Evolutionary conservation across 2,888 invertebrate species (phyloP).

Genomic region (Villa cingulata): DNA sequence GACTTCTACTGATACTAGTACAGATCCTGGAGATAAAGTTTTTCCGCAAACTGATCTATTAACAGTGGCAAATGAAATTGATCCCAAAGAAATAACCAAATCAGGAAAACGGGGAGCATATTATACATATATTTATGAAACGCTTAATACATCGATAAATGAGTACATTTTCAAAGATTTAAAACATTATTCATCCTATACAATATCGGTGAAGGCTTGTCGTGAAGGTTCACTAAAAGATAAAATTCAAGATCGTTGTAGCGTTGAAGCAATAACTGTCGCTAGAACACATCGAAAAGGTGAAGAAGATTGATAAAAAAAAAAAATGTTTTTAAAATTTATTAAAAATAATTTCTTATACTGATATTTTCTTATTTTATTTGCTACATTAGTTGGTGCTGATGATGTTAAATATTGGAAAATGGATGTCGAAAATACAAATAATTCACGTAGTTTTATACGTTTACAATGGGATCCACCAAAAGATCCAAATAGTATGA

Average conservation of each 20-base stretch:
- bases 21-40: not conserved
- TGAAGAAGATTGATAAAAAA: constrained; percentile 1
- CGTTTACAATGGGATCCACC: constrained; percentile 73
- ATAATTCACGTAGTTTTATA: constrained; percentile 43
- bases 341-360: not conserved
- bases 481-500: constrained; percentile 69
- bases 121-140: constrained; percentile 17
- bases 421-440: constrained; percentile 26
- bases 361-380: too few species aligned
- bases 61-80: not conserved
- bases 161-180: constrained; percentile 46
- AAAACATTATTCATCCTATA: constrained; percentile 66
- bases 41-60: not conserved
- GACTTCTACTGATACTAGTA: not conserved
- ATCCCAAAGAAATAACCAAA: constrained; percentile 1
- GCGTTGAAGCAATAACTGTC: constrained; percentile 36
- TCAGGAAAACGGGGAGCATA: constrained; percentile 10
- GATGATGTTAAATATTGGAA: constrained; percentile 47
- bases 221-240: constrained; percentile 41
- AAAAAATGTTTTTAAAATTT: not conserved
- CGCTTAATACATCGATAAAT: constrained; percentile 26
- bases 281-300: constrained; percentile 35
- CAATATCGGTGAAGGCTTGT: constrained; percentile 63
- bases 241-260: constrained; percentile 35
- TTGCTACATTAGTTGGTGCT: constrained; percentile 45